phyloP scores from a whole-genome alignment of 2,113 vertebrate species.

The Muscicapa adusta region DNA sequence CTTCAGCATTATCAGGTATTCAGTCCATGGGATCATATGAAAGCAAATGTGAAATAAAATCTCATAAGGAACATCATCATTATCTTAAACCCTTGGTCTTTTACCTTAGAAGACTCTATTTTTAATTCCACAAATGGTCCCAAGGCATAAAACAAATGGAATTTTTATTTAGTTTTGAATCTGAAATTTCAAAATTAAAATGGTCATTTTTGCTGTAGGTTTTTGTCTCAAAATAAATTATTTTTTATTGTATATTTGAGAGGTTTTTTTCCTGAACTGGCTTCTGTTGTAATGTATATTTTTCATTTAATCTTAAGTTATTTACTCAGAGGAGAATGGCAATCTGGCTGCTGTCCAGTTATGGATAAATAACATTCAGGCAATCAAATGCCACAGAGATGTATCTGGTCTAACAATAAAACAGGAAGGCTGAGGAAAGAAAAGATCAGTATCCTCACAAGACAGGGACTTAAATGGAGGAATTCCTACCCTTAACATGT shows the following conservation, averaged over 20 bases:
- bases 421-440: background rate
- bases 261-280: background rate
- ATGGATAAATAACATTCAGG: background rate
- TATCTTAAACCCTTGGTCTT: background rate
- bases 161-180: background rate
- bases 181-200: background rate
- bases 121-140: background rate
- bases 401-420: background rate
- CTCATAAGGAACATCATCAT: background rate
- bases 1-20: background rate
- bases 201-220: background rate
- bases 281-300: background rate
- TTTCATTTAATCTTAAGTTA: background rate
- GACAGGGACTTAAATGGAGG: background rate
- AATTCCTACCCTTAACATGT: background rate
- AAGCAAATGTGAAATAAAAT: background rate
- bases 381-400: background rate
- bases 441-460: background rate
- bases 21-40: background rate
- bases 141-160: background rate
- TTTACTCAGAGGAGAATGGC: background rate
- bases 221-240: background rate
- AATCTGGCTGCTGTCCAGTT: background rate
- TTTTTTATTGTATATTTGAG: background rate
- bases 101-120: background rate